phyloP scores from a whole-genome alignment of 2,888 invertebrate genomes.

The Amorpha juglandis region DNA sequence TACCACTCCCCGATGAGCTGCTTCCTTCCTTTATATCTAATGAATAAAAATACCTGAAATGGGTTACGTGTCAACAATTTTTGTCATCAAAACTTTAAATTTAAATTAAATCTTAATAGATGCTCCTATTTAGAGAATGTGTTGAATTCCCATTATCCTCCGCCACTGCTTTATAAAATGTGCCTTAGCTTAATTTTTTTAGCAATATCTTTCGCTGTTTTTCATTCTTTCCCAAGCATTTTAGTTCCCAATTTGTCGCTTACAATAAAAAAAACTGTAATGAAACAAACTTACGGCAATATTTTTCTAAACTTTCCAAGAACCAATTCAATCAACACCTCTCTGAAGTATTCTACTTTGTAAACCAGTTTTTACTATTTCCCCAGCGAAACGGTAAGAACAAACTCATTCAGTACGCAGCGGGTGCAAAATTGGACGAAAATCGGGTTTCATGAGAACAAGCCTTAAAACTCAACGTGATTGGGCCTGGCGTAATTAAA shows the following conservation, averaged over 20 bases:
- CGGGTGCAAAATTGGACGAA: conserved; percentile 27
- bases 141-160: too few relatives aligned
- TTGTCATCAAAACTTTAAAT: too few relatives aligned
- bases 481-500: conserved; percentile 9
- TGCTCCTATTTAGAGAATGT: too few relatives aligned
- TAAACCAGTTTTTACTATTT: conserved; percentile 10
- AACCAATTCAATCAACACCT: conserved; percentile 24
- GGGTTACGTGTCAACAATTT: too few relatives aligned
- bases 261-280: conserved; percentile 5
- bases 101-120: too few relatives aligned
- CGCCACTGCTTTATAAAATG: too few relatives aligned
- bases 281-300: conserved; percentile 13
- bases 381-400: not conserved
- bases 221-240: too few relatives aligned
- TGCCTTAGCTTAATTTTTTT: not conserved
- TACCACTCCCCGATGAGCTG: too few relatives aligned
- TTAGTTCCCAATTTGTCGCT: not conserved
- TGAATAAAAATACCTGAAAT: too few relatives aligned
- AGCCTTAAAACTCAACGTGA: not conserved
- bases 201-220: not conserved
- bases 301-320: conserved; percentile 18
- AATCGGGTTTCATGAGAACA: conserved; percentile 18
- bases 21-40: too few relatives aligned
- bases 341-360: conserved; percentile 10
- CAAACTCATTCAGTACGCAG: conserved; percentile 25